Evolutionary conservation across 2,797 vertebrate species (phyloP).

Genomic region (Lutjanus campechanus): DNA sequence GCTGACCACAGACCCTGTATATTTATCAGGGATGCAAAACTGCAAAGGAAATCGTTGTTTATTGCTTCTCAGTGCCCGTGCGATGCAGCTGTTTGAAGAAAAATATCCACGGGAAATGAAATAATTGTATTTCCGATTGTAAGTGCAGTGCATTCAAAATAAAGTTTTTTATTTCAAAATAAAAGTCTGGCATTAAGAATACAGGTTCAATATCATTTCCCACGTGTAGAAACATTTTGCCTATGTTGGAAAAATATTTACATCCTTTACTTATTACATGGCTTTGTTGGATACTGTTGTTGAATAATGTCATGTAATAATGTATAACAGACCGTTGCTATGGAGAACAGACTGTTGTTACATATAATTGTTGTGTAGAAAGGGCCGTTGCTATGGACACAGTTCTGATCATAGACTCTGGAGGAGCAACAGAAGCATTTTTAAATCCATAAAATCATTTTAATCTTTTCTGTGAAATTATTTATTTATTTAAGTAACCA

Average conservation of each 20-base stretch:
- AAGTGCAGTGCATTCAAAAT: conserved; percentile 50
- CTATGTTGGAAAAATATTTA: not conserved
- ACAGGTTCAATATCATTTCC: not conserved
- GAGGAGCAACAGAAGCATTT: no score
- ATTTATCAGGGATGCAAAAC: conserved; percentile 6
- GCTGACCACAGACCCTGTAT: not conserved
- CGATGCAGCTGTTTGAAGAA: conserved; percentile 5
- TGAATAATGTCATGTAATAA: no score
- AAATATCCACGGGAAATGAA: conserved; percentile 63
- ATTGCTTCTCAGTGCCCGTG: conserved; percentile 12
- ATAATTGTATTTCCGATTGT: conserved; percentile 54
- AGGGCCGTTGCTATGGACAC: no score
- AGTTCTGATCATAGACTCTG: no score
- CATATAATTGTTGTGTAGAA: no score
- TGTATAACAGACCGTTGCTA: no score
- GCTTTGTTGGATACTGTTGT: no score
- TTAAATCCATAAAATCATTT: no score
- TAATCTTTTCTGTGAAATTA: no score
- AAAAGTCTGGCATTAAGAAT: conserved; percentile 24
- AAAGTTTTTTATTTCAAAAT: conserved; percentile 52
- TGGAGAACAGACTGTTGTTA: no score
- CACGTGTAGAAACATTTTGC: not conserved
- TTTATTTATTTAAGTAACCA: no score
- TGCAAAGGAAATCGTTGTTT: not conserved
- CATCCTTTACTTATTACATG: not conserved